Conservation (phyloP, 2,797 vertebrate species). For the Chrysocyon brachyurus region DNA sequence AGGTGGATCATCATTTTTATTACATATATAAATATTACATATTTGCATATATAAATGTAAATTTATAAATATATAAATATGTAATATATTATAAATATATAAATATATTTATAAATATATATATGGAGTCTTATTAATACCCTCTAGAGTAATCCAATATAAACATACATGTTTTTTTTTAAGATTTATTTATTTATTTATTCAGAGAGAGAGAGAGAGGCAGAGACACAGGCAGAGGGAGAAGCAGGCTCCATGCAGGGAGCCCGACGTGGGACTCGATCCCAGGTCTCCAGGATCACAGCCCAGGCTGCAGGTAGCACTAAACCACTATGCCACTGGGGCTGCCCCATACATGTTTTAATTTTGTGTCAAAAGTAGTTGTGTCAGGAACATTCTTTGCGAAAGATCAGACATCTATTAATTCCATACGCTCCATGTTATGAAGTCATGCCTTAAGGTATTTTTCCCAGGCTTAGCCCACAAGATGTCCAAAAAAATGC, state of each 20-base stretch:
- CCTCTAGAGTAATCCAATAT: not conserved
- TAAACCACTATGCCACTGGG: too few relatives aligned
- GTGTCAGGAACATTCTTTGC: not conserved
- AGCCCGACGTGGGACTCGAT: too few relatives aligned
- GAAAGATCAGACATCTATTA: not conserved
- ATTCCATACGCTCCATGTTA: not conserved
- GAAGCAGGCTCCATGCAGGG: too few relatives aligned
- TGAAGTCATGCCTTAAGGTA: not conserved
- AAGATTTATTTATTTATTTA: too few relatives aligned
- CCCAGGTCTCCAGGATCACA: too few relatives aligned
- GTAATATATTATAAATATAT: not conserved
- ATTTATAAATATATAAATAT: not conserved
- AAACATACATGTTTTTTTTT: not conserved
- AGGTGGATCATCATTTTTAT: not conserved
- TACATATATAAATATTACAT: not conserved
- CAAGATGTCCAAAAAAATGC: not conserved
- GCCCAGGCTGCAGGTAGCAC: too few relatives aligned
- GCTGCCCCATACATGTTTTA: not conserved
- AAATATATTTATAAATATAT: not conserved
- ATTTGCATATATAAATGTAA: too few relatives aligned
- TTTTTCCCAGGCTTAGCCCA: not conserved
- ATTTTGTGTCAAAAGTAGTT: constrained; percentile 19
- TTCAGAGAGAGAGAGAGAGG: too few relatives aligned
- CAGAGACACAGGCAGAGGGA: too few relatives aligned
- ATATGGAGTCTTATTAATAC: not conserved